Evolutionary conservation across 2,797 vertebrate species (phyloP), one percentile per base, ranked within the genome.

Genomic region (Saxicola maurus): DNA sequence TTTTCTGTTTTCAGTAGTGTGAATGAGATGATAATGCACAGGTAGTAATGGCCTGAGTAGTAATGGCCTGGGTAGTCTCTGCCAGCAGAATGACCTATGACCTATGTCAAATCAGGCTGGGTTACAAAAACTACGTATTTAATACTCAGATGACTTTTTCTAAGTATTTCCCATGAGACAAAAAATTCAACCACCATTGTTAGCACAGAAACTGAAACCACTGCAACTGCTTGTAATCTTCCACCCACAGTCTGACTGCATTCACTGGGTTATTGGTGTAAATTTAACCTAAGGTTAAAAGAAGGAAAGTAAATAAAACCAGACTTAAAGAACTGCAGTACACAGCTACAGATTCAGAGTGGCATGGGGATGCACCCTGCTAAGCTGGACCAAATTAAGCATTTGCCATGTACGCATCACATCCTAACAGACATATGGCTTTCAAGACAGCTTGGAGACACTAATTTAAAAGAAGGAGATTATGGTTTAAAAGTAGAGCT

Each of bases 371-470:
- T 31, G 12, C 2, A 6, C 30, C 23, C 40, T 17, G 33, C 8
- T 57, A 11, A 64, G 5, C 12, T 19, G 13, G 18, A 53, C 7
- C 17, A 8, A 10, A n/a, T 23, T 6, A 35, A 35, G 13, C 14
- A 40, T 42, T 75, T 75, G 56, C n/a, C 13, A 11, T n/a, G 28
- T 18, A 37, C 0, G 0, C 12, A 64, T 62, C 27, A 31, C 33
- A 35, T 45, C 35, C 57, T 53, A 21, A 19, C 0, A 57, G 30
- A 71, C 17, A 7, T 4, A 15, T 0, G 1, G 35, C 53, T 85
- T 80, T 53, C 42, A 46, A 48, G 76, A 61, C 42, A 71, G 15
- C 24, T 28, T 73, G 14, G 31, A 57, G 31, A 65, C 33, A 40
- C 27, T 31, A 37, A 55, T 65, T 82, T 80, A 61, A 76, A 87